These are phyloP conservation scores for Cephus spinipes DNA, from an alignment of 2,888 invertebrate genomes.

Conservation along the genomic window DNA sequence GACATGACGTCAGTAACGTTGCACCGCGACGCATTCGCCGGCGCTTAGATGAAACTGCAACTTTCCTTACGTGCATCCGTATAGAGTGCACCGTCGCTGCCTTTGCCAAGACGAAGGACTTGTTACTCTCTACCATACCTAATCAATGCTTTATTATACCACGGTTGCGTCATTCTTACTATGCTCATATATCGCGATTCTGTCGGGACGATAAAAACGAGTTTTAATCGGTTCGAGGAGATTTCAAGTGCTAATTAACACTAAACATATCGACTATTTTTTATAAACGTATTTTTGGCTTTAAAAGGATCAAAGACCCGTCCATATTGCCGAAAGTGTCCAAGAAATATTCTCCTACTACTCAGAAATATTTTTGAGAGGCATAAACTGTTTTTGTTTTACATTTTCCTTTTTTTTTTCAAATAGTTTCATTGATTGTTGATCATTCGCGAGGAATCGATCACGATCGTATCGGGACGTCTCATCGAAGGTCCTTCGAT, in stretches of 20 bases:
- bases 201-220: background rate
- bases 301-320: too few species aligned
- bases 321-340: too few species aligned
- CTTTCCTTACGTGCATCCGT: constrained; percentile 13
- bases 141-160: background rate
- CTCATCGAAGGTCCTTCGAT: background rate
- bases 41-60: constrained; percentile 23
- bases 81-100: constrained; percentile 24
- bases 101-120: background rate
- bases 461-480: background rate
- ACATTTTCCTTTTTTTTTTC: background rate
- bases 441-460: background rate
- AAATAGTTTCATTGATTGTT: background rate
- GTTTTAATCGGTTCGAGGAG: too few species aligned
- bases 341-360: too few species aligned
- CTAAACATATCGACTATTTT: too few species aligned
- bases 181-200: background rate
- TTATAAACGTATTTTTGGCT: too few species aligned
- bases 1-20: constrained; percentile 56
- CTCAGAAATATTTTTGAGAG: background rate
- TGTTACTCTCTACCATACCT: background rate
- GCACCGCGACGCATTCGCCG: constrained; percentile 31
- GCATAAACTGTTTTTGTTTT: background rate
- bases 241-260: too few species aligned
- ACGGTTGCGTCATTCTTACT: background rate